These are phyloP conservation scores for Tineola bisselliella DNA, from an alignment of 2,888 invertebrate species.

Conservation along the genomic window DNA sequence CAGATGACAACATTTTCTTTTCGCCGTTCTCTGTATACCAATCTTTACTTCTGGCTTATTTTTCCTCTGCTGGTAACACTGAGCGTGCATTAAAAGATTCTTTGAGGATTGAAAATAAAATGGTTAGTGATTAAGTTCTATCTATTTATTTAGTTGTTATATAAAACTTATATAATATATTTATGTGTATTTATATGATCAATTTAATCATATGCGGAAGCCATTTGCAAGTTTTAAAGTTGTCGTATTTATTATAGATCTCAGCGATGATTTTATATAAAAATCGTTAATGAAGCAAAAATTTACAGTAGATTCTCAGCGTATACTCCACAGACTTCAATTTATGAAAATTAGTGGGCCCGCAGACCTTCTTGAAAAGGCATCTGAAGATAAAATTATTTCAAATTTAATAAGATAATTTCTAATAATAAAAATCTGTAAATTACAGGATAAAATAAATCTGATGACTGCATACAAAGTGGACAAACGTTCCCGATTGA, in stretches of 20 bases:
- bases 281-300: too few species aligned
- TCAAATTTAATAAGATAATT: background rate
- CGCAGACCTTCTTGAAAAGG: too few species aligned
- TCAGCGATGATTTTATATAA: too few species aligned
- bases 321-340: too few species aligned
- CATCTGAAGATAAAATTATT: too few species aligned
- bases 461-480: slow-evolving; percentile 77
- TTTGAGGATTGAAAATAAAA: slow-evolving; percentile 65
- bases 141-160: background rate
- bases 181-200: background rate
- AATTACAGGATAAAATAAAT: slow-evolving; percentile 72
- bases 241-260: too few species aligned
- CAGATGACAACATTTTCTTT: slow-evolving; percentile 83
- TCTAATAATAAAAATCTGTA: background rate
- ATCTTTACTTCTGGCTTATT: slow-evolving; percentile 80
- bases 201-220: too few species aligned
- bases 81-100: slow-evolving; percentile 72
- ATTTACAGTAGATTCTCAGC: too few species aligned
- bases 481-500: slow-evolving; percentile 70
- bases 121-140: too few species aligned
- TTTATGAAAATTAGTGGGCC: too few species aligned
- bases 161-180: background rate
- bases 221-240: too few species aligned
- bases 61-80: slow-evolving; percentile 77
- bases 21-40: slow-evolving; percentile 89